Evolutionary conservation across 2,113 vertebrate species (phyloP), one percentile per base, ranked within the genome.

Genomic region (Pantherophis guttatus): DNA sequence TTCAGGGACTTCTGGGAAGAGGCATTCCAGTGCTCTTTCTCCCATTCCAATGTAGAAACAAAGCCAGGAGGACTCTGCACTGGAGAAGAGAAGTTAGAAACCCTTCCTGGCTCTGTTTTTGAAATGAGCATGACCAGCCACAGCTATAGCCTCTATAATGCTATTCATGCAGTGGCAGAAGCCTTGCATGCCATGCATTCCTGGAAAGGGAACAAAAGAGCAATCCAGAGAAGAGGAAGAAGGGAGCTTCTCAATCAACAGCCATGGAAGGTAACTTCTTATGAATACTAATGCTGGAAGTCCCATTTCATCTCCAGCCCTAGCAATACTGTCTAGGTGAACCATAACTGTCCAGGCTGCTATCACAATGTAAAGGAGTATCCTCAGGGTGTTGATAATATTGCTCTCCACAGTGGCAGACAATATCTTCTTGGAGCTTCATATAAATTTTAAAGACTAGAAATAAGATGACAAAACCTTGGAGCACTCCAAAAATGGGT

Each of bases 231-330:
- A 13, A 29, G 29, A 70, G 62, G 62, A 70, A 70, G 29, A n/a
- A 70, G 5, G 29, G 44, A 65, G 11, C 10, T 65, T 65, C 29
- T 65, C 62, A 65, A 65, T 65, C 62, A 13, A 13, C 26, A 65
- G 1, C 62, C 62, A 65, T 65, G 62, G 62, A n/a, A 65, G 62
- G 62, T 65, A 65, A n/a, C 26, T 29, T n/a, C 3, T 65, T n/a
- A 65, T 65, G 26, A n/a, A 13, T 65, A n/a, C 26, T 29, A 65
- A 65, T 65, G 10, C 62, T 29, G 26, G 62, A 65, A 65, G 29
- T 3, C 11, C 11, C 10, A 65, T 5, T 26, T 65, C 10, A 1
- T n/a, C 10, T 65, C 3, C 1, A 2, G 11, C 4, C 24, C 1
- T 26, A 62, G 24, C 3, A 62, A 62, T 11, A 26, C 3, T 26